Base-by-base conservation (phyloP, 2,888 invertebrate species). In the Yponomeuta sedellus region DNA sequence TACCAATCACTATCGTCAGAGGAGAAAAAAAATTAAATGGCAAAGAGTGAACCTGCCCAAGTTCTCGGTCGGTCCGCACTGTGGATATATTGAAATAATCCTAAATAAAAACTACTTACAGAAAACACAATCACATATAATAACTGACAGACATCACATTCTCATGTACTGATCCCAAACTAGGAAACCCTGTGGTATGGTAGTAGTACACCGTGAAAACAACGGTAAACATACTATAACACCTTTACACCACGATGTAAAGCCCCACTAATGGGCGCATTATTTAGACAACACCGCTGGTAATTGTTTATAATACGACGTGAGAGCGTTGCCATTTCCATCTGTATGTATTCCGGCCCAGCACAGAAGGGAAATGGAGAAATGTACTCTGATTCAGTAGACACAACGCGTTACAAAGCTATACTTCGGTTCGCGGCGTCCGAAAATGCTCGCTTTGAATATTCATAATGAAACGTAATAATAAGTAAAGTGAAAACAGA, bases 221-320 rank as follows among this genome's bases (percentile, higher is more conserved):
- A 28, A 28, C 6, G 10, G 34, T 34, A 34, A 8, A 1, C 34
- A 34, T 34, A 64, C 65, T 65, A 59, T 65, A 65, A 10, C 59
- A 59, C 40, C 65, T 34, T 22, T 39, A 65, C 22, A 34, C 20
- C 75, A 78, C 76, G 74, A 76, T 77, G 78, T 75, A 70, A 66
- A 74, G 63, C 71, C 72, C 75, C 72, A 69, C 75, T 82, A 82
- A 82, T 82, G 83, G 77, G 70, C 71, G 70, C 80, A 84, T 85
- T 83, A 84, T 81, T 85, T 80, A 81, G 75, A 69, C 70, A 69
- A 69, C 69, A 72, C 71, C 71, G 70, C 73, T 52, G 73, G 75
- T 77, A 74, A 77, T 77, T 77, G 75, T 69, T 69, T 69, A 69
- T 67, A 69, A 12, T 65, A 58, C 44, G 16, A 22, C 40, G 61